phyloP scores from a whole-genome alignment of 2,888 invertebrate species.

The Pimpla rufipes region DNA sequence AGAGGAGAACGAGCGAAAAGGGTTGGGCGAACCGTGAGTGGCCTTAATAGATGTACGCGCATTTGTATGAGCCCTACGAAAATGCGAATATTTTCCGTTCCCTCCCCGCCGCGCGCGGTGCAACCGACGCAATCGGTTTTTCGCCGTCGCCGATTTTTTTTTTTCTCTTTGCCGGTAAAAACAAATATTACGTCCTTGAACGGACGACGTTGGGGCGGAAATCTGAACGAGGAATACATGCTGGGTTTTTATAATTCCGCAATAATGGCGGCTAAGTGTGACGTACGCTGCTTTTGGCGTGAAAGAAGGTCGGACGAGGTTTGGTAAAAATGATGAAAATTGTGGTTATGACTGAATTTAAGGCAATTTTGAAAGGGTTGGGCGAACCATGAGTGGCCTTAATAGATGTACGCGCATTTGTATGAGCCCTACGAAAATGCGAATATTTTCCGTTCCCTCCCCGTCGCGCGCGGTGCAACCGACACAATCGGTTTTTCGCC shows the following conservation, averaged over 20 bases:
- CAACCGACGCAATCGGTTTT: constrained; percentile 51
- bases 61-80: constrained; percentile 80
- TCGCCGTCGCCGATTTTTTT: background rate
- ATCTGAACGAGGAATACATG: no score
- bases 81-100: constrained; percentile 60
- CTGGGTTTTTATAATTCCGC: no score
- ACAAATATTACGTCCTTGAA: constrained; percentile 19
- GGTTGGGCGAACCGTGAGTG: constrained; percentile 75
- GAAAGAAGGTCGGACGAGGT: no score
- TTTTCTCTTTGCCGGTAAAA: background rate
- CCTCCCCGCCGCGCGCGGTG: constrained; percentile 11
- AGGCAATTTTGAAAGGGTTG: no score
- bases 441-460: constrained; percentile 59
- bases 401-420: constrained; percentile 84
- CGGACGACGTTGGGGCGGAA: background rate
- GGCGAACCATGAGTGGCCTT: constrained; percentile 79
- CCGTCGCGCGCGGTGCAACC: constrained; percentile 20
- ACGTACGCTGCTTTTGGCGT: no score
- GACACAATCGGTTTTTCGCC: constrained; percentile 50
- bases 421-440: constrained; percentile 75
- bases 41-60: constrained; percentile 84
- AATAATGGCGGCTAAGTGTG: no score
- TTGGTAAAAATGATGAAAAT: no score
- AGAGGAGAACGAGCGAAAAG: constrained; percentile 41
- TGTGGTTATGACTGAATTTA: no score